Evolutionary conservation across 2,113 vertebrate genomes (phyloP).

Genomic region (Turnix velox): DNA sequence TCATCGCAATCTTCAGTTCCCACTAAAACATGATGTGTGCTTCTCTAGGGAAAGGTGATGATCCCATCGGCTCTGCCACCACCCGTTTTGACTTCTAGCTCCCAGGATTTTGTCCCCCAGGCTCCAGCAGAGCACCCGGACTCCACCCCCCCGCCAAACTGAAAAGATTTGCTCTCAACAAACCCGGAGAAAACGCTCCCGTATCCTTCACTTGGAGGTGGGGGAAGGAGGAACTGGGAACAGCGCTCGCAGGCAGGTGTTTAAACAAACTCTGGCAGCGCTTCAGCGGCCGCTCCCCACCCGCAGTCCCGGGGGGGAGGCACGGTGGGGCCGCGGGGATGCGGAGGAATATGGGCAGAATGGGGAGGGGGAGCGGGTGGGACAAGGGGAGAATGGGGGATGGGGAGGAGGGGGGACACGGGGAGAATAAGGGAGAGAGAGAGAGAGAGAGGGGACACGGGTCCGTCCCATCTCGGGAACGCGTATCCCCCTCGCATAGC

Average conservation of each 20-base stretch:
- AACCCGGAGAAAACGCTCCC: background rate
- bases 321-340: background rate
- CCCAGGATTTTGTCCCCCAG: background rate
- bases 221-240: accelerated
- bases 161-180: background rate
- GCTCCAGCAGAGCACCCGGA: background rate
- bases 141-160: background rate
- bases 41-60: too few relatives aligned
- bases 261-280: background rate
- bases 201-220: accelerated
- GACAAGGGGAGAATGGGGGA: too few relatives aligned
- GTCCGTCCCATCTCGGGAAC: background rate
- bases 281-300: background rate
- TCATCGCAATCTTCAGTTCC: background rate
- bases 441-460: too few relatives aligned
- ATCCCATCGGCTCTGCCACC: background rate
- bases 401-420: too few relatives aligned
- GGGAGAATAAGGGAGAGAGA: too few relatives aligned
- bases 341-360: too few relatives aligned
- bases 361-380: too few relatives aligned
- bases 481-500: background rate
- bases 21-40: background rate
- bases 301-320: background rate
- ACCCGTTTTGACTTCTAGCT: background rate
- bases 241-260: background rate